A percentile compares a stretch with the other conserved stretches of the same genome.
phyloP scores from a whole-genome alignment of 2,113 vertebrate genomes.

The Ammodytes dubius region DNA sequence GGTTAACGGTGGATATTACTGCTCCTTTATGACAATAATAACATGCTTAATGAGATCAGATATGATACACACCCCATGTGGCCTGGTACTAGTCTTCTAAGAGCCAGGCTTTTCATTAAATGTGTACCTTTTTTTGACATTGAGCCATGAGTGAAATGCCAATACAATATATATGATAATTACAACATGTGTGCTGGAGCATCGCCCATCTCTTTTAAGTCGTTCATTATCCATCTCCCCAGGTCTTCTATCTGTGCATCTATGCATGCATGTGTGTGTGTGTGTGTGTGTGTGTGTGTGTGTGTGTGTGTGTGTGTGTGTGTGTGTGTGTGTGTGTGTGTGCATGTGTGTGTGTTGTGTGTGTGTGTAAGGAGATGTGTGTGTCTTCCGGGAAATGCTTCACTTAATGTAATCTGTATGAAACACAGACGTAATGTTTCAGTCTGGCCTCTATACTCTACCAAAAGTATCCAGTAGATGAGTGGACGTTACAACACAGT shows the following conservation, averaged over 20 bases:
- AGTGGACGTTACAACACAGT: slow-evolving; percentile 25
- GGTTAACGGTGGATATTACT: slow-evolving; percentile 47
- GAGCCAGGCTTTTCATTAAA: slow-evolving; percentile 67
- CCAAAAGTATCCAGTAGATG: slow-evolving; percentile 21
- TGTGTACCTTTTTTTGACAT: slow-evolving; percentile 62
- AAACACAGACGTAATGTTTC: slow-evolving; percentile 29
- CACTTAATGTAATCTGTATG: slow-evolving; percentile 56
- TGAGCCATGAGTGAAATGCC: slow-evolving; percentile 63
- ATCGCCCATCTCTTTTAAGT: slow-evolving; percentile 66
- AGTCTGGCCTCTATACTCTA: slow-evolving; percentile 40
- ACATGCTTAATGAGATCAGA: slow-evolving; percentile 62
- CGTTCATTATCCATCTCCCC: slow-evolving; percentile 60
- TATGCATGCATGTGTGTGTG: slow-evolving; percentile 10
- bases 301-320: slow-evolving; percentile 10
- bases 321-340: slow-evolving; percentile 4
- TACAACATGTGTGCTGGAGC: slow-evolving; percentile 45
- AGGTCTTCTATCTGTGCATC: slow-evolving; percentile 28
- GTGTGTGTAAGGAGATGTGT: background rate
- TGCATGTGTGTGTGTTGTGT: slow-evolving; percentile 17
- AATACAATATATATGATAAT: slow-evolving; percentile 81
- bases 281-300: slow-evolving; percentile 6
- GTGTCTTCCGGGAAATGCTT: slow-evolving; percentile 41
- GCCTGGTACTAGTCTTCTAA: slow-evolving; percentile 21
- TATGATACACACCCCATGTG: slow-evolving; percentile 40
- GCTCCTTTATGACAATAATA: slow-evolving; percentile 70